phyloP scores from a whole-genome alignment of 2,113 vertebrate species.

The Azemiops feae region DNA sequence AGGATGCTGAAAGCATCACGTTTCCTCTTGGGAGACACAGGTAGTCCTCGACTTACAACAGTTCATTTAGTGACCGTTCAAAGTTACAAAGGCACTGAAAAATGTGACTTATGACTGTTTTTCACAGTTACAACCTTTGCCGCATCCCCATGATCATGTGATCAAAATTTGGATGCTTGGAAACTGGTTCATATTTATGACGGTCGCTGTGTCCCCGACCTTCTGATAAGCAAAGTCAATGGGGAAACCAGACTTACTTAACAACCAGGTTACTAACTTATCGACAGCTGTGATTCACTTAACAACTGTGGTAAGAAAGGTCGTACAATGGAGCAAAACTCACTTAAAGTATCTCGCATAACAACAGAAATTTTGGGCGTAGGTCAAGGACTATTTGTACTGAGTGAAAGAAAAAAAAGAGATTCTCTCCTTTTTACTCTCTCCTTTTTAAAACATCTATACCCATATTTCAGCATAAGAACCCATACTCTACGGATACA shows the following conservation, averaged over 20 bases:
- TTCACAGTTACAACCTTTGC: not conserved
- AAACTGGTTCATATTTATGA: not conserved
- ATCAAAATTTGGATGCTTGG: not conserved
- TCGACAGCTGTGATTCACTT: not conserved
- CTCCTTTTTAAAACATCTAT: no score
- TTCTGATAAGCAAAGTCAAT: not conserved
- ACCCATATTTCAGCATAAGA: no score
- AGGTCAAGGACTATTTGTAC: no score
- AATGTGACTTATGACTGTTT: not conserved
- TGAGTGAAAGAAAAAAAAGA: no score
- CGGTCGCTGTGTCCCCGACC: rapidly evolving
- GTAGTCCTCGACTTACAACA: no score
- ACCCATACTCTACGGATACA: no score
- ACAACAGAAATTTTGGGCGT: not conserved
- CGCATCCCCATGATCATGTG: not conserved
- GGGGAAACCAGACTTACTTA: not conserved
- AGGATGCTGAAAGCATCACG: no score
- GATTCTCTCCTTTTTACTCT: no score
- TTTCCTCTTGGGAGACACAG: no score
- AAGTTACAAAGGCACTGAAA: not conserved
- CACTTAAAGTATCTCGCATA: not conserved
- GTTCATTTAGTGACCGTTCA: no score
- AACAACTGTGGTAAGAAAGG: not conserved
- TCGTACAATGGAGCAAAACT: not conserved
- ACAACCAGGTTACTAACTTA: not conserved